Percentiles rank a stretch among this genome's conserved stretches.
Evolutionary conservation across 2,113 vertebrate genomes (phyloP).

Genomic region (Bungarus multicinctus): DNA sequence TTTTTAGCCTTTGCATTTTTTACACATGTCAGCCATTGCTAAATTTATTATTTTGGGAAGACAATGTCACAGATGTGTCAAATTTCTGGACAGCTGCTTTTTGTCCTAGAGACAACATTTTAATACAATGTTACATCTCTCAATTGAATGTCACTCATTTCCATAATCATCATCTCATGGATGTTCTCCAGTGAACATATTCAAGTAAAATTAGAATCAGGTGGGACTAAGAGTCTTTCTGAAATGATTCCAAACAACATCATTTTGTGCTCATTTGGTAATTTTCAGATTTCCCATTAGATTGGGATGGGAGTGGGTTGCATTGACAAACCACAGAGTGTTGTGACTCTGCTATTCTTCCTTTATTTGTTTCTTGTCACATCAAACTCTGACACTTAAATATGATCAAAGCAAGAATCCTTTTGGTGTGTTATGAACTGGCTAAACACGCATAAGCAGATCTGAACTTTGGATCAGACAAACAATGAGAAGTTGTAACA

Average conservation of each 20-base stretch:
- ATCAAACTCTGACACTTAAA: background rate
- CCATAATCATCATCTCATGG: background rate
- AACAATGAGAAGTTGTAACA: background rate
- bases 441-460: background rate
- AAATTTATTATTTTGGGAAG: conserved; percentile 34
- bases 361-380: background rate
- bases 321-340: background rate
- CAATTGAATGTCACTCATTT: background rate
- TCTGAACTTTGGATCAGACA: background rate
- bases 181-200: background rate
- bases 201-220: background rate
- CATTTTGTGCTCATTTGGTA: background rate
- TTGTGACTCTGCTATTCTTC: background rate
- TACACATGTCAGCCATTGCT: background rate
- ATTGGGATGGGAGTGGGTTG: background rate
- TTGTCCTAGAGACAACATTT: background rate
- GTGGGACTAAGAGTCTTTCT: background rate
- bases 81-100: background rate
- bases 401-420: background rate
- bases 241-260: background rate
- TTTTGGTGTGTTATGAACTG: background rate
- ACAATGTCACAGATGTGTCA: background rate
- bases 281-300: background rate
- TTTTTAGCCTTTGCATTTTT: conserved; percentile 27
- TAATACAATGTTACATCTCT: background rate